Conservation (phyloP, 2,797 vertebrate species). For the Labroides dimidiatus region DNA sequence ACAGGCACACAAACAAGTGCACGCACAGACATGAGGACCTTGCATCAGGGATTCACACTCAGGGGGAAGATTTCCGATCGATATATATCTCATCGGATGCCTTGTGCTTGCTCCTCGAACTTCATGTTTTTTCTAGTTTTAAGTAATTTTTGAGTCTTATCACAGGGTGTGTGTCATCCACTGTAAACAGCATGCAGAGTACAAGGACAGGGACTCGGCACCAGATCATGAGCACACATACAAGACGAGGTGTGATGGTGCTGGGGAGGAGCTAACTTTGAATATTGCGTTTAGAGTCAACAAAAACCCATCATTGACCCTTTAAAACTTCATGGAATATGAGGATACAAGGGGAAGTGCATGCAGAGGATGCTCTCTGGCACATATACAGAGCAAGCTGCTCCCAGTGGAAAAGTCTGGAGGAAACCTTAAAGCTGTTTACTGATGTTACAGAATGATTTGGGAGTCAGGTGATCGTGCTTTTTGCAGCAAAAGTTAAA, state of each 20-base stretch:
- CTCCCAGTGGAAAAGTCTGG: conserved; percentile 7
- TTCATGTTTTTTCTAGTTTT: too few relatives aligned
- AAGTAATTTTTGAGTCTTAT: too few relatives aligned
- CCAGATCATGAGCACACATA: not conserved
- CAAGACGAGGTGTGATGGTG: not conserved
- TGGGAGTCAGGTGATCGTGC: not conserved
- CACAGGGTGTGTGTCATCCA: not conserved
- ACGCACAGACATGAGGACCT: conserved; percentile 3
- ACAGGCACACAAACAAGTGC: conserved; percentile 13
- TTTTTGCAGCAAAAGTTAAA: not conserved
- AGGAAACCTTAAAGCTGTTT: conserved; percentile 51
- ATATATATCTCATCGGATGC: too few relatives aligned
- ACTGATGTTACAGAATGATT: conserved; percentile 46
- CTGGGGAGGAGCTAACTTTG: not conserved
- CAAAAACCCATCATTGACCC: not conserved
- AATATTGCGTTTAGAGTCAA: not conserved
- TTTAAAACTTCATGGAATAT: not conserved
- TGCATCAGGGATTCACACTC: conserved; percentile 7
- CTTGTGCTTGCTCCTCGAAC: too few relatives aligned
- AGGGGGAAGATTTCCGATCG: too few relatives aligned
- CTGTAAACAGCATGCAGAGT: not conserved
- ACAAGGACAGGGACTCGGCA: not conserved
- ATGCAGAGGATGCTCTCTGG: not conserved
- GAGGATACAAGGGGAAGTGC: too few relatives aligned
- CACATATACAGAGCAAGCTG: not conserved